Conservation (phyloP, 2,888 invertebrate genomes). For the Pardosa pseudoannulata region DNA sequence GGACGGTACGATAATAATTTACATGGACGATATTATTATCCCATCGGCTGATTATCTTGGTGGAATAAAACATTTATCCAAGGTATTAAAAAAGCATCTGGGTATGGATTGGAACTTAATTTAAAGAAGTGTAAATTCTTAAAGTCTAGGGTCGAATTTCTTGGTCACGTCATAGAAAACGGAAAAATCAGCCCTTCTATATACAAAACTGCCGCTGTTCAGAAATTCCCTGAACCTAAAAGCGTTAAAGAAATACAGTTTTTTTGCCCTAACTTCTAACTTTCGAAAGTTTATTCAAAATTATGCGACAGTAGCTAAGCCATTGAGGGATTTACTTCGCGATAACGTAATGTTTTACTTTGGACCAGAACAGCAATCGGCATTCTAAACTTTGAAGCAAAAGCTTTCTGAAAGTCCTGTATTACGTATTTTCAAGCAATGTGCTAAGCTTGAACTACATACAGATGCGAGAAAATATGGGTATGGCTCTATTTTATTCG, state of each 20-base stretch:
- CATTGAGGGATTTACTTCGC: slow-evolving; percentile 15
- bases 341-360: background rate
- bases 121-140: slow-evolving; percentile 23
- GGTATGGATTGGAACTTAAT: background rate
- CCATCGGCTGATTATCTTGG: background rate
- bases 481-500: slow-evolving; percentile 21
- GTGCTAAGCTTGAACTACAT: background rate
- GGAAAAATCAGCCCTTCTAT: background rate
- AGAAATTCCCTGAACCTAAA: background rate
- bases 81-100: background rate
- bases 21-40: slow-evolving; percentile 22
- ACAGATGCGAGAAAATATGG: background rate
- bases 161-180: background rate
- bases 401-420: background rate
- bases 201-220: background rate
- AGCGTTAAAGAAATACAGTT: too few relatives aligned
- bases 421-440: background rate
- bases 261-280: background rate
- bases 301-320: background rate
- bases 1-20: background rate
- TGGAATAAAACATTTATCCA: background rate
- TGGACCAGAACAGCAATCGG: background rate
- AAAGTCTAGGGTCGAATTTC: slow-evolving; percentile 20
- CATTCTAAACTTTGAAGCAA: background rate
- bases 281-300: background rate